phyloP scores from a whole-genome alignment of 1,140 invertebrate genomes.

The Drosophila pectinifera region DNA sequence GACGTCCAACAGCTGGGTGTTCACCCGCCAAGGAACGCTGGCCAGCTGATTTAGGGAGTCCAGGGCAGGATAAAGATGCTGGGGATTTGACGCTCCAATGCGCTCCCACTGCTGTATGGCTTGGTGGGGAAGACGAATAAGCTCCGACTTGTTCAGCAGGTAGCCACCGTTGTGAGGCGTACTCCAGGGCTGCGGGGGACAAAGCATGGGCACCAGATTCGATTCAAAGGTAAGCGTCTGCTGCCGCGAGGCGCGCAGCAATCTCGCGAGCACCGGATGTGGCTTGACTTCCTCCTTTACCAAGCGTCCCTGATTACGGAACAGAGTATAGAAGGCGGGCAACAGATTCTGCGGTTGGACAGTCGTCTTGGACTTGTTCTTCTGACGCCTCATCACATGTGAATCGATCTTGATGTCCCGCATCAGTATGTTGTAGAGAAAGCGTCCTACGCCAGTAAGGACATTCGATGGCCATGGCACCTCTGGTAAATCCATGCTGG shows the following conservation, averaged over 20 bases:
- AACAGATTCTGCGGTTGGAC: conserved; percentile 84
- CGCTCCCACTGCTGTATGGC: conserved; percentile 88
- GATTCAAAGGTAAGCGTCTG: conserved; percentile 90
- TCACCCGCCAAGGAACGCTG: conserved; percentile 96
- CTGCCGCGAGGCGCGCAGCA: conserved; percentile 89
- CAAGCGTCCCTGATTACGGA: conserved; percentile 88
- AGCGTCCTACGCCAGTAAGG: conserved; percentile 89
- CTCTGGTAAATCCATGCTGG: conserved; percentile 87
- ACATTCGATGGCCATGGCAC: conserved; percentile 89
- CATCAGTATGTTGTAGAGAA: conserved; percentile 94
- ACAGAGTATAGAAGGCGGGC: conserved; percentile 94
- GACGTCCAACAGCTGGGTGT: conserved; percentile 89
- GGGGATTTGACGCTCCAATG: conserved; percentile 86
- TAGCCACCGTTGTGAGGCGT: conserved; percentile 89
- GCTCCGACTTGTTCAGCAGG: conserved; percentile 89
- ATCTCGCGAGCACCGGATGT: conserved; percentile 89
- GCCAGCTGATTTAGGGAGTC: conserved; percentile 97
- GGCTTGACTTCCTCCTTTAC: conserved; percentile 93
- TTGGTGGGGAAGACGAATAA: conserved; percentile 87
- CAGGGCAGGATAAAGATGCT: conserved; percentile 92
- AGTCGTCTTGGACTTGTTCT: conserved; percentile 71
- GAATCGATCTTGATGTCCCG: conserved; percentile 93
- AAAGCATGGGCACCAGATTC: conserved; percentile 89
- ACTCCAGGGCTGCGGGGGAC: conserved; percentile 94
- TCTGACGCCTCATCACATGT: conserved; percentile 87